Evolutionary conservation across 2,797 vertebrate species (phyloP).

Genomic region (Vireo griseus): DNA sequence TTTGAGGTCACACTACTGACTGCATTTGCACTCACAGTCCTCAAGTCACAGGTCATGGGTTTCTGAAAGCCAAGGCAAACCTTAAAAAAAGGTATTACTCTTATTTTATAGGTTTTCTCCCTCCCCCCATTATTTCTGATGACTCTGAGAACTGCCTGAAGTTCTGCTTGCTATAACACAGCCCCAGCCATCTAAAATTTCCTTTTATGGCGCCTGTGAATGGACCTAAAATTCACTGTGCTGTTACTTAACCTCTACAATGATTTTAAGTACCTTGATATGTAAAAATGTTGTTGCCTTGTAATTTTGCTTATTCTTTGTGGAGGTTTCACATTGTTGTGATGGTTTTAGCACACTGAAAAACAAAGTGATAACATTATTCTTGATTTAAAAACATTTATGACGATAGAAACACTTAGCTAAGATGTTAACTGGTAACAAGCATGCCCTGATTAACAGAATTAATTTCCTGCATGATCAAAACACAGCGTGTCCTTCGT

Average conservation of each 20-base stretch:
- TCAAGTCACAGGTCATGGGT: background rate
- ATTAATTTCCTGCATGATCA: slow-evolving; percentile 42
- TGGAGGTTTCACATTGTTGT: background rate
- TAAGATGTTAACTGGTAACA: slow-evolving; percentile 16
- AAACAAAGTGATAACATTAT: background rate
- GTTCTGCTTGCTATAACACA: background rate
- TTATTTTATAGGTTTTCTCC: background rate
- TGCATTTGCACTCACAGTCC: background rate
- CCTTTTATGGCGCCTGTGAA: background rate
- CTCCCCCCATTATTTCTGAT: background rate
- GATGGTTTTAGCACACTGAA: background rate
- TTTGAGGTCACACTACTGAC: background rate
- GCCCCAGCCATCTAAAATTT: background rate
- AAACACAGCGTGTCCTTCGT: background rate
- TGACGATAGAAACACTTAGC: background rate
- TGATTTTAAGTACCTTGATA: background rate
- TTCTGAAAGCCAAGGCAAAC: background rate
- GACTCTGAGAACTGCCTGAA: background rate
- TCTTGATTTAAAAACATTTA: background rate
- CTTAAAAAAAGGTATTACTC: background rate
- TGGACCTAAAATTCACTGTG: background rate
- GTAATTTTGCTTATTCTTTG: background rate
- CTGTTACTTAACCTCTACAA: background rate
- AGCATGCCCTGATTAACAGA: slow-evolving; percentile 5
- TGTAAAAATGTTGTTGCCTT: background rate